A percentile compares a stretch with the other conserved stretches of the same genome.
phyloP scores from a whole-genome alignment of 2,797 vertebrate genomes.

The Linurgus olivaceus region DNA sequence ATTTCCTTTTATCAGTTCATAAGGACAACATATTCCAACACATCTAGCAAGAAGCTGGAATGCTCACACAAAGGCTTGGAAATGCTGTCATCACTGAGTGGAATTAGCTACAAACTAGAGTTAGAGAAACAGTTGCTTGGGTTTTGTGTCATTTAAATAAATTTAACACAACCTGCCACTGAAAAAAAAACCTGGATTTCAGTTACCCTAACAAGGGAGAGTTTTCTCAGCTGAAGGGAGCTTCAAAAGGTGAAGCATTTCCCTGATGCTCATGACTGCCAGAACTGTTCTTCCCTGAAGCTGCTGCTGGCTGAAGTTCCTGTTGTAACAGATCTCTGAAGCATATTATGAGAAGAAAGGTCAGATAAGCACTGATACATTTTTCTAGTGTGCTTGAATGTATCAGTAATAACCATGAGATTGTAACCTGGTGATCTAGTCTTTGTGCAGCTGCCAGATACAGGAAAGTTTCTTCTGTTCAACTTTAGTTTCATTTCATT shows the following conservation, averaged over 20 bases:
- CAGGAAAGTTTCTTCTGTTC: background rate
- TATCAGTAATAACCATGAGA: background rate
- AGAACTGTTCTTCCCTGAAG: background rate
- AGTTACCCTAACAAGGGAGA: background rate
- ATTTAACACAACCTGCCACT: background rate
- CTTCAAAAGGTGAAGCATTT: background rate
- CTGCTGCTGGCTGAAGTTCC: background rate
- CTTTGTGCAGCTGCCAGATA: background rate
- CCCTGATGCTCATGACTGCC: background rate
- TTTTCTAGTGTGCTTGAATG: background rate
- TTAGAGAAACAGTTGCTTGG: background rate
- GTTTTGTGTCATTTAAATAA: background rate
- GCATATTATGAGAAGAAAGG: slow-evolving; percentile 23
- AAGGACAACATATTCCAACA: background rate
- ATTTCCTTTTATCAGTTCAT: background rate
- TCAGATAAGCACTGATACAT: slow-evolving; percentile 15
- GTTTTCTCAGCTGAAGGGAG: slow-evolving; percentile 27
- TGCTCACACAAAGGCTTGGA: background rate
- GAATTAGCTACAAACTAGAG: background rate
- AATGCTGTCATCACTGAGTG: background rate
- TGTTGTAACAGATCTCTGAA: background rate
- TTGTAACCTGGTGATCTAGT: slow-evolving; percentile 3
- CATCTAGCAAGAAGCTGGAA: background rate
- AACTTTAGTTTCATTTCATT: background rate
- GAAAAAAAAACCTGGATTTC: background rate